Evolutionary conservation across 2,888 invertebrate species (phyloP).

Genomic region (Baccha elongata): DNA sequence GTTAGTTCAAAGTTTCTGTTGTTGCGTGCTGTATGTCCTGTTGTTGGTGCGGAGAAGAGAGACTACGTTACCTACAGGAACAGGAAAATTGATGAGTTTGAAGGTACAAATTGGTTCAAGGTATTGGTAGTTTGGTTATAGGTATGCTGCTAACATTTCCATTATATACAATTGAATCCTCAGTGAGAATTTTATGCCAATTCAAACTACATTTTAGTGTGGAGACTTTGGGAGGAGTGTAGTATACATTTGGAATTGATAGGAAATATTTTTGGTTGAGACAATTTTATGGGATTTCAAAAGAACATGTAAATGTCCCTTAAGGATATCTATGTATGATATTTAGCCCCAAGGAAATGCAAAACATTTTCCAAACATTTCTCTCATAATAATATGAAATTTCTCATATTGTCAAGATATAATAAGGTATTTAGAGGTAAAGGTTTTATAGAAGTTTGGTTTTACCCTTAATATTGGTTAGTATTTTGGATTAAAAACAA

Average conservation of each 20-base stretch:
- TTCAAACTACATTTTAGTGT: background rate
- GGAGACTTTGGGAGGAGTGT: background rate
- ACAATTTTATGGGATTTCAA: background rate
- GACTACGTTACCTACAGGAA: background rate
- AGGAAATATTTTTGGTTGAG: background rate
- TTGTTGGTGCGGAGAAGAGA: background rate
- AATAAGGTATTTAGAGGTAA: too few species aligned
- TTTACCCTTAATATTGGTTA: too few species aligned
- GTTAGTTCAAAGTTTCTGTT: constrained; percentile 9
- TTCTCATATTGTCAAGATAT: too few species aligned
- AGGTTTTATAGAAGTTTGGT: too few species aligned
- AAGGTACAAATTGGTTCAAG: background rate
- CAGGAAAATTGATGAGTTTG: background rate
- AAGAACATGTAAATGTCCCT: too few species aligned
- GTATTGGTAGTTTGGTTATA: background rate
- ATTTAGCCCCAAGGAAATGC: too few species aligned
- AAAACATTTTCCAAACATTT: too few species aligned
- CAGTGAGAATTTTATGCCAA: background rate
- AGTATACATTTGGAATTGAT: background rate
- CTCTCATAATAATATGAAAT: too few species aligned
- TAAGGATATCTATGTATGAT: too few species aligned
- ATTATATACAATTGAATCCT: background rate
- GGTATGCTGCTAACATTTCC: background rate
- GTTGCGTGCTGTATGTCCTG: background rate
- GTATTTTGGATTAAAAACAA: too few species aligned